Conservation (phyloP, 2,888 invertebrate genomes). For the Plemyria rubiginata region DNA sequence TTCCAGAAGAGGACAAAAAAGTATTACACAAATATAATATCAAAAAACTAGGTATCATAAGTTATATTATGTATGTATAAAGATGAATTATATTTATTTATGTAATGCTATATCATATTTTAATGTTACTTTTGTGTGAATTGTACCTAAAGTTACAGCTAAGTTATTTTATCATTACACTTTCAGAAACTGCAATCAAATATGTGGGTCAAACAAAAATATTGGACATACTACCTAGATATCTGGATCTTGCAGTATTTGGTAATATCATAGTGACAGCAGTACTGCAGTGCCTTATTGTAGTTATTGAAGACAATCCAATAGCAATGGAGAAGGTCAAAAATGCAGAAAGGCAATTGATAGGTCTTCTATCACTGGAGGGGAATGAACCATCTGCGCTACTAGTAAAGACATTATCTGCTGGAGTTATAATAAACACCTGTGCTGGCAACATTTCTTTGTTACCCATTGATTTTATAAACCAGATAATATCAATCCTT, state of each 20-base stretch:
- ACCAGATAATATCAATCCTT: slow-evolving; percentile 79
- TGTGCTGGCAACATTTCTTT: slow-evolving; percentile 69
- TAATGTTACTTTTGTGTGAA: too few relatives aligned
- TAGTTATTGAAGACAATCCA: slow-evolving; percentile 89
- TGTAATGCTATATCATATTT: too few relatives aligned
- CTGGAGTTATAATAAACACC: slow-evolving; percentile 85
- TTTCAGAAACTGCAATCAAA: slow-evolving; percentile 85
- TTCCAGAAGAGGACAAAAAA: too few relatives aligned
- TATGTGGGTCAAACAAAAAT: slow-evolving; percentile 87
- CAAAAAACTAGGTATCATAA: too few relatives aligned
- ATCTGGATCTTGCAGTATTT: slow-evolving; percentile 84
- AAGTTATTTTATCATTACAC: too few relatives aligned
- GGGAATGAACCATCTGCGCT: slow-evolving; percentile 69
- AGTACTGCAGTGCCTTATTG: slow-evolving; percentile 88
- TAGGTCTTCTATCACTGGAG: slow-evolving; percentile 68
- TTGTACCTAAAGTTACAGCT: not conserved
- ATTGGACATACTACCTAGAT: slow-evolving; percentile 85
- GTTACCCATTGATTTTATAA: slow-evolving; percentile 75
- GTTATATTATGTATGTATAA: too few relatives aligned
- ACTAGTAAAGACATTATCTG: slow-evolving; percentile 83
- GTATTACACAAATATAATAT: too few relatives aligned
- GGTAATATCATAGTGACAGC: slow-evolving; percentile 84
- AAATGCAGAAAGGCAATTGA: slow-evolving; percentile 73
- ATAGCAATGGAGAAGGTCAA: slow-evolving; percentile 83
- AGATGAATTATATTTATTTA: too few relatives aligned